phyloP scores from a whole-genome alignment of 2,888 invertebrate species.

The Hoplodrina blanda region DNA sequence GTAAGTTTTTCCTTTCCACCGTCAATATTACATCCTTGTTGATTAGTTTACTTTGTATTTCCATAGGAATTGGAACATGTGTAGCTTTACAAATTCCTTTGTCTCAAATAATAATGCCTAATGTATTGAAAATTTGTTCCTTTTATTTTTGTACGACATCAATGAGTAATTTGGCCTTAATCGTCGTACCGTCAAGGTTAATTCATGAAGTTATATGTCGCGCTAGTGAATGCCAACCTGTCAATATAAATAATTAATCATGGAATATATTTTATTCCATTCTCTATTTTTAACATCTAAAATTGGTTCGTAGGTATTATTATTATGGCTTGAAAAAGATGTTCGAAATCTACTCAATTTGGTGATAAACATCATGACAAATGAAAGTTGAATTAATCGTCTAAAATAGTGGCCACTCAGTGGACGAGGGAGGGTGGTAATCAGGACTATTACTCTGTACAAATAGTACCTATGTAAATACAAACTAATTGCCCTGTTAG shows the following conservation, averaged over 20 bases:
- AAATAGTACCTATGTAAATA: no score
- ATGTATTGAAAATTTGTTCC: slow-evolving; percentile 1
- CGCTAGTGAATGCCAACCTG: slow-evolving; percentile 9
- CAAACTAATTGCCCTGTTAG: no score
- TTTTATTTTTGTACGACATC: slow-evolving; percentile 43
- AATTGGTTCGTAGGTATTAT: neutral
- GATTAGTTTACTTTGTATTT: slow-evolving; percentile 14
- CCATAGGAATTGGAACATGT: neutral
- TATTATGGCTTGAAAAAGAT: no score
- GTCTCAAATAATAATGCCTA: neutral
- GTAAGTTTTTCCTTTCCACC: no score
- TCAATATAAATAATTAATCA: neutral
- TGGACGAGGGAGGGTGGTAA: no score
- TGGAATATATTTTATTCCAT: neutral
- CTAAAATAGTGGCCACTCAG: no score
- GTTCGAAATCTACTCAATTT: no score
- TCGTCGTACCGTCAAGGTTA: slow-evolving; percentile 9
- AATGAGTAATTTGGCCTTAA: slow-evolving; percentile 21
- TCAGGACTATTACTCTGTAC: no score
- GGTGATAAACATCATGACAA: no score
- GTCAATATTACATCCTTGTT: neutral
- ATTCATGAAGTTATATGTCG: slow-evolving; percentile 26
- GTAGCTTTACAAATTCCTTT: neutral
- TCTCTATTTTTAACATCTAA: neutral
- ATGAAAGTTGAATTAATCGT: no score